Evolutionary conservation across 64 coral and sea anemone species (phyloP).

Genomic region (Astreopora myriophthalma): DNA sequence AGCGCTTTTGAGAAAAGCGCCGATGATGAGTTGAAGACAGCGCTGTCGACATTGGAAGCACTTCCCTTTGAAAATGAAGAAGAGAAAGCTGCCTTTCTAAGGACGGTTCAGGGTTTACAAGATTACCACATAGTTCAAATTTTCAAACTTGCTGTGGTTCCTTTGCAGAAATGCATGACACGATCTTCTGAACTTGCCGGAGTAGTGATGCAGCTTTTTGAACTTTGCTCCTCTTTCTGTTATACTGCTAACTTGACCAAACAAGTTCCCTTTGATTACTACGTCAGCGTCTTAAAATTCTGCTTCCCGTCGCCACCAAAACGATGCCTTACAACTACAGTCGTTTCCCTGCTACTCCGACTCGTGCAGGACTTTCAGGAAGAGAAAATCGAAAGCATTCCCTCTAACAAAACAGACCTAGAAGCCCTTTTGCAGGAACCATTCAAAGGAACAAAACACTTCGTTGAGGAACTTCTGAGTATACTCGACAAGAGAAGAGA

Average conservation of each 20-base stretch:
- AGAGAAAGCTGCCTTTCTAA: neutral
- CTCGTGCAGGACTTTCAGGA: slow-evolving; percentile 11
- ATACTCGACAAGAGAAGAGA: neutral
- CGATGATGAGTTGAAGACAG: neutral
- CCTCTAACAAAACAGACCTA: neutral
- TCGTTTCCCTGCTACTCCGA: neutral
- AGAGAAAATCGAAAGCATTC: neutral
- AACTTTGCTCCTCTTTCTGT: neutral
- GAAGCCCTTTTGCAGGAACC: neutral
- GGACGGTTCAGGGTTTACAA: neutral
- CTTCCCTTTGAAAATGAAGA: slow-evolving; percentile 1
- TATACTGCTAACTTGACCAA: neutral
- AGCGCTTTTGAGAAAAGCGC: neutral
- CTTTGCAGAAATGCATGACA: neutral
- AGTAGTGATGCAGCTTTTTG: neutral
- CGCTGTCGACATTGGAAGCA: neutral
- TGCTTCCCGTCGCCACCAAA: neutral
- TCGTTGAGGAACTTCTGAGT: neutral
- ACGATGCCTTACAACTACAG: neutral
- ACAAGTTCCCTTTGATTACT: neutral
- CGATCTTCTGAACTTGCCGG: neutral
- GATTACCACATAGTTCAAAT: neutral
- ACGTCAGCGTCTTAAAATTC: neutral
- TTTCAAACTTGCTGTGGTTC: neutral
- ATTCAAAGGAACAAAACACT: neutral